phyloP scores from a whole-genome alignment of 1,140 invertebrate genomes.

The Piezodorus guildinii region DNA sequence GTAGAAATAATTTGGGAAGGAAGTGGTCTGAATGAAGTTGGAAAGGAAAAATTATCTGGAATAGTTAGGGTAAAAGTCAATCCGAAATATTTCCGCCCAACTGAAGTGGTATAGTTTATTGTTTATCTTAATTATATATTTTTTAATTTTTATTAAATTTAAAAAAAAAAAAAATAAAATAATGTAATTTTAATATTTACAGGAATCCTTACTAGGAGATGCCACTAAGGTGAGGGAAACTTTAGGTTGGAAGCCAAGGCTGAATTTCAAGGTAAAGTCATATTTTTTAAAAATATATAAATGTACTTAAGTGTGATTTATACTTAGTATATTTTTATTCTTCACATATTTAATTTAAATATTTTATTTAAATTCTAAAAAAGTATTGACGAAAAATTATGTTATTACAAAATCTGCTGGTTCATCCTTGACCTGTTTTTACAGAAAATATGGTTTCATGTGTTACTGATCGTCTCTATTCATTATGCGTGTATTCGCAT shows the following conservation, averaged over 20 bases:
- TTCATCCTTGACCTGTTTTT: too few species aligned
- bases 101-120: slow-evolving; percentile 81
- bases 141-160: too few species aligned
- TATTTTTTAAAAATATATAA: not conserved
- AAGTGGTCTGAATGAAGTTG: slow-evolving; percentile 70
- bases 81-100: slow-evolving; percentile 90
- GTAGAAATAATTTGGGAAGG: slow-evolving; percentile 75
- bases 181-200: not conserved
- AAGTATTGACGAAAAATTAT: too few species aligned
- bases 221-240: slow-evolving; percentile 75
- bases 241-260: slow-evolving; percentile 78
- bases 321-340: too few species aligned
- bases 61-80: slow-evolving; percentile 82
- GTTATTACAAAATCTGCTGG: too few species aligned
- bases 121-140: not conserved
- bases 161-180: not conserved
- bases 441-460: too few species aligned
- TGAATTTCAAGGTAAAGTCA: slow-evolving; percentile 57
- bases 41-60: slow-evolving; percentile 68
- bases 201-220: slow-evolving; percentile 78
- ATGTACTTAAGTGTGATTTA: too few species aligned
- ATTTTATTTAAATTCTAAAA: too few species aligned
- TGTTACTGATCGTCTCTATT: too few species aligned
- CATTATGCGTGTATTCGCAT: too few species aligned
- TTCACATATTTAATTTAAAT: too few species aligned